Evolutionary conservation across 2,113 vertebrate genomes (phyloP), one percentile per base, ranked within the genome.

Genomic region (Felis chaus): DNA sequence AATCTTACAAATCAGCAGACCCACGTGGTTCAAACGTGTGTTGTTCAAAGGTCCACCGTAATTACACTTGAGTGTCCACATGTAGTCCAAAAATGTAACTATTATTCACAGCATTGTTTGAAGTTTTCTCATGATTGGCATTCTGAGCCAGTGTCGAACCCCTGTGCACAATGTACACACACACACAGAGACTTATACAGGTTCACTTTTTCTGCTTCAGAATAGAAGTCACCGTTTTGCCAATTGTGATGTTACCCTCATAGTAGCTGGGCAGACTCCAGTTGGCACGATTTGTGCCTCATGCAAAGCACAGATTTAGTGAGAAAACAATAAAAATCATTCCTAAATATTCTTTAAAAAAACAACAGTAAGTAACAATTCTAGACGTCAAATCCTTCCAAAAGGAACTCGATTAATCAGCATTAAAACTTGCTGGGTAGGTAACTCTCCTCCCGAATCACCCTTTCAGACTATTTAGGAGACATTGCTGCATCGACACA

Each of bases 121-220:
- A 96, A 57, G 33, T 95, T 83, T 96, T 85, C 8, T 69, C 14
- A n/a, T 63, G 73, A 66, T 74, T 94, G 92, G 41, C 48, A 29
- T 90, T 94, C 18, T 9, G 11, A 45, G 36, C 25, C 8, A 50
- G 19, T 11, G 55, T 57, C 82, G 83, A 71, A 31, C n/a, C n/a
- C 29, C 9, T 71, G 19, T 4, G 3, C 6, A 3, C 16, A 31
- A 7, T 8, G 7, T 55, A 1, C 2, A 1, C 6, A 39, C 6
- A 39, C 14, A 39, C 16, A 55, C 0, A 23, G 21, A n/a, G 57
- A n/a, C 4, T 45, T 31, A 31, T 33, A 53, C 29, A 3, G 0
- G 0, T 66, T 25, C 31, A 80, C 80, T 89, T 83, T 96, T 63
- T 83, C 55, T 50, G 25, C 63, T 80, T 92, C 55, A 81, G 31